Evolutionary conservation across 1,140 invertebrate genomes (phyloP).

Genomic region (Bombus consobrinus): DNA sequence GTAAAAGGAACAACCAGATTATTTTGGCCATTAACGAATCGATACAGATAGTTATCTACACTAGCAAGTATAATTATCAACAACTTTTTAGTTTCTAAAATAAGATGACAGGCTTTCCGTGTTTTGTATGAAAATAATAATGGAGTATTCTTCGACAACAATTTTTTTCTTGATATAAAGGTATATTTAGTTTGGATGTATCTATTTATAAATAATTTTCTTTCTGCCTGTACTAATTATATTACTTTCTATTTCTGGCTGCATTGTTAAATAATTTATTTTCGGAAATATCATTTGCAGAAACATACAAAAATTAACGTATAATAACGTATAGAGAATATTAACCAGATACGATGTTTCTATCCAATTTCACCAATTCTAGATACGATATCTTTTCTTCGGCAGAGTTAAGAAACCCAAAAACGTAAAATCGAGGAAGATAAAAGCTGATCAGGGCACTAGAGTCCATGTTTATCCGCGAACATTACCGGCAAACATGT

Average conservation of each 20-base stretch:
- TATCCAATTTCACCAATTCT: not conserved
- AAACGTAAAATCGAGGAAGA: conserved; percentile 12
- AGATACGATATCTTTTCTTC: not conserved
- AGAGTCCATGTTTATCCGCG: not conserved
- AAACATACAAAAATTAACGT: too few species aligned
- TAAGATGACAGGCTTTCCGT: not conserved
- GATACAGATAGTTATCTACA: not conserved
- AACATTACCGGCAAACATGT: conserved; percentile 10
- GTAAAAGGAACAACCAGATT: not conserved
- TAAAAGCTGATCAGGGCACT: not conserved
- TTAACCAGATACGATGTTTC: not conserved
- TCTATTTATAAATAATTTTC: too few species aligned
- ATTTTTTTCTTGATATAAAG: not conserved
- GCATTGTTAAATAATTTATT: too few species aligned
- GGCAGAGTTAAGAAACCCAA: not conserved
- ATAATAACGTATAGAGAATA: not conserved
- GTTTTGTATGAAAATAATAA: not conserved
- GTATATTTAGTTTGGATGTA: too few species aligned
- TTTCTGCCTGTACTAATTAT: too few species aligned
- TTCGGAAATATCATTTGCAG: too few species aligned
- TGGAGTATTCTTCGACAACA: not conserved
- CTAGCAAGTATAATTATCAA: not conserved
- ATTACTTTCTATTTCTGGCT: too few species aligned
- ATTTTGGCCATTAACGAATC: not conserved
- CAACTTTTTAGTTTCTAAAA: not conserved